Percentiles rank a stretch among this genome's conserved stretches.
Conservation (phyloP, 2,888 invertebrate species). For the Tetrapedia diversipes region DNA sequence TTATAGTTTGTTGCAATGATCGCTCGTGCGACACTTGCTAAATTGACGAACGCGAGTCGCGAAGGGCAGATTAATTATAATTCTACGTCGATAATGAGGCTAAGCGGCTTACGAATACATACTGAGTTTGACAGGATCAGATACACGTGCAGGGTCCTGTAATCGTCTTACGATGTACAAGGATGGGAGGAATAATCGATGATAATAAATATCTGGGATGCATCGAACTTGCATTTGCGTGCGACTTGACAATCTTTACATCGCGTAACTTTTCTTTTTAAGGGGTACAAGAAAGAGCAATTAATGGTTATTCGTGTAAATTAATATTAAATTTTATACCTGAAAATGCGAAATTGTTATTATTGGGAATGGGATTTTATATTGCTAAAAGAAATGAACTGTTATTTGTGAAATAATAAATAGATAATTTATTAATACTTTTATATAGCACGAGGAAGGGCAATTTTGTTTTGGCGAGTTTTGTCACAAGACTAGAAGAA, state of each 20-base stretch:
- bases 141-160: slow-evolving; percentile 58
- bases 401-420: too few species aligned
- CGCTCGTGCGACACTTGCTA: slow-evolving; percentile 26
- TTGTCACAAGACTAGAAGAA: too few species aligned
- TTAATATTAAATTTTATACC: too few species aligned
- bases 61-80: slow-evolving; percentile 74
- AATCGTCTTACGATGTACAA: slow-evolving; percentile 71
- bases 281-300: not conserved
- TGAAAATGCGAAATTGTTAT: too few species aligned
- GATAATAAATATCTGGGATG: slow-evolving; percentile 44
- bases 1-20: slow-evolving; percentile 54
- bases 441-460: too few species aligned
- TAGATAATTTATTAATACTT: too few species aligned
- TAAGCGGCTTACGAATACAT: slow-evolving; percentile 76
- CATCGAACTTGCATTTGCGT: slow-evolving; percentile 12
- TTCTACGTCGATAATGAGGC: slow-evolving; percentile 78
- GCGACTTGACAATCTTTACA: not conserved
- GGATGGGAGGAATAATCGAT: slow-evolving; percentile 60
- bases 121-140: slow-evolving; percentile 66
- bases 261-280: not conserved
- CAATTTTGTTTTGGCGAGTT: too few species aligned
- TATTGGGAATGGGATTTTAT: too few species aligned
- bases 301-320: too few species aligned
- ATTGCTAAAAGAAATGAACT: too few species aligned
- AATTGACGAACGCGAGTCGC: slow-evolving; percentile 31